Base-by-base conservation (phyloP, 2,888 invertebrate genomes). In the Trissoscelio sp. region DNA sequence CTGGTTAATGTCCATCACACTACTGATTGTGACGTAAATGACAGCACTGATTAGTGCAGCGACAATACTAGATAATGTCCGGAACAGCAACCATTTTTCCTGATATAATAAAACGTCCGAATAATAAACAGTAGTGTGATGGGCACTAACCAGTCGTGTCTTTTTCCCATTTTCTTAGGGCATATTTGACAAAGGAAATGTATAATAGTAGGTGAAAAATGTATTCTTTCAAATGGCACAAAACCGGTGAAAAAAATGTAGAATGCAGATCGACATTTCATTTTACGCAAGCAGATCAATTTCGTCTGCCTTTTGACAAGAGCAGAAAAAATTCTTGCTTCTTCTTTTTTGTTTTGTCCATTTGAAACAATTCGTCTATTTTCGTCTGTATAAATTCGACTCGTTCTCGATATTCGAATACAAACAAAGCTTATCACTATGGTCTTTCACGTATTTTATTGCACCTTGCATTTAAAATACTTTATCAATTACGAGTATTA, bases 371-470 rank as follows among this genome's bases (percentile, higher is more conserved):
- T 51, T 34, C 11, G 9, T 55, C 53, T 60, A 34, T 70, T 53
- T 42, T 34, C 24, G 46, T 72, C 28, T 46, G 37, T 73, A 75
- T 72, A 77, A 81, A 77, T 81, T 81, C 77, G 72, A 81, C 67
- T 81, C 67, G 72, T 73, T 77, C 57, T 69, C 62, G 67, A 78
- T 74, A 64, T 53, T 78, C 46, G 64, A 79, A 79, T 70, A 75
- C 51, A 74, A 82, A 79, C 70, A 70, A 82, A 79, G 64, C 73
- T 83, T 81, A 83, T 83, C 83, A 83, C 83, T 83, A 83, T 83
- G 74, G 83, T 83, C 83, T 83, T 83, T 83, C 83, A 74, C 66
- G 77, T 78, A 83, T 78, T 83, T 83, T 78, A 80, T 80, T 80
- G 83, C 80, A 66, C 31, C 12, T 79, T 53, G 79, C 82, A 78